phyloP scores from a whole-genome alignment of 1,140 invertebrate genomes.

The Zaprionus nigranus region DNA sequence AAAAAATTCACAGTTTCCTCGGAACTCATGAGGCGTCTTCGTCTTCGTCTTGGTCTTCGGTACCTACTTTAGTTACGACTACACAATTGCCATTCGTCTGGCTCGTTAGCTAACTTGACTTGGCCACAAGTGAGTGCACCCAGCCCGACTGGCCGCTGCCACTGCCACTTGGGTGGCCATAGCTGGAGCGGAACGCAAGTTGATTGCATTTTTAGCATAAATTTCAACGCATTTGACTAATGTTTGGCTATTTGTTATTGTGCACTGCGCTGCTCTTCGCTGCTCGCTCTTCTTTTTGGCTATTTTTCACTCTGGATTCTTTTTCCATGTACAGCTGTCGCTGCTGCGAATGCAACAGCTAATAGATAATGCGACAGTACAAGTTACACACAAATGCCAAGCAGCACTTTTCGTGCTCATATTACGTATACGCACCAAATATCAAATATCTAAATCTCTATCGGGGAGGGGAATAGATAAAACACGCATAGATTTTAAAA shows the following conservation, averaged over 20 bases:
- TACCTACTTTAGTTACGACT: conserved; percentile 1
- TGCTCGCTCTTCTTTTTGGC: conserved; percentile 14
- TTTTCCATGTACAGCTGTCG: neutral
- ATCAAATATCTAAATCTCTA: neutral
- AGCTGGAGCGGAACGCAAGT: conserved; percentile 75
- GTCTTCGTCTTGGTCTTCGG: neutral
- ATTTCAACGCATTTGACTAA: conserved; percentile 83
- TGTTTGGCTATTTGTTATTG: conserved; percentile 73
- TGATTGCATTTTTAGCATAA: conserved; percentile 83
- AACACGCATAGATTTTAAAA: too few relatives aligned
- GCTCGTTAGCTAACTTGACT: conserved; percentile 64
- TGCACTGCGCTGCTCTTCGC: conserved; percentile 35
- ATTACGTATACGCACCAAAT: conserved; percentile 67
- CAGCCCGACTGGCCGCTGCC: neutral
- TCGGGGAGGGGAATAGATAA: too few relatives aligned
- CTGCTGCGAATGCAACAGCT: neutral
- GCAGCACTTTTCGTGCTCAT: conserved; percentile 7
- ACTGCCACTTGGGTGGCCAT: conserved; percentile 71
- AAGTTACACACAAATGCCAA: conserved; percentile 25
- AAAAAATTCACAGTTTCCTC: conserved; percentile 71
- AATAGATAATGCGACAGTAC: conserved; percentile 53
- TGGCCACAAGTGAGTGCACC: conserved; percentile 47
- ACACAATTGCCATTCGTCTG: conserved; percentile 63
- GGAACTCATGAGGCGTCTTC: conserved; percentile 22
- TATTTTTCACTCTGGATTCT: conserved; percentile 56